Evolutionary conservation across 2,888 invertebrate species (phyloP).

Genomic region (Tiliacea aurago): DNA sequence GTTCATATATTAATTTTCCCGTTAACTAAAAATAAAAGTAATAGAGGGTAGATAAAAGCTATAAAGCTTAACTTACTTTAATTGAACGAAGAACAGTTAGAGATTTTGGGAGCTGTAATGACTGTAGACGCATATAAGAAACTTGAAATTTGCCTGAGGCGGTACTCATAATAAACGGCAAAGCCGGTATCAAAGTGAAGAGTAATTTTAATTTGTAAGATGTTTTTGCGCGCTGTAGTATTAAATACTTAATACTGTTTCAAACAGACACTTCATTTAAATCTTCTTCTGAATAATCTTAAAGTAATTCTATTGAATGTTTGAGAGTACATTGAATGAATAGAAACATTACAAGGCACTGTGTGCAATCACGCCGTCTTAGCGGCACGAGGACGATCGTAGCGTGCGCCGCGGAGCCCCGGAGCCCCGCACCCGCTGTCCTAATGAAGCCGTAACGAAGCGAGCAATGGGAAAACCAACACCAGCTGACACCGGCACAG

Average conservation of each 20-base stretch:
- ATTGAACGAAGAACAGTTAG: slow-evolving; percentile 72
- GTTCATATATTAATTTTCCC: slow-evolving; percentile 46
- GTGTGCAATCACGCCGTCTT: slow-evolving; percentile 59
- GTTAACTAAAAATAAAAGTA: slow-evolving; percentile 50
- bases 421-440: slow-evolving; percentile 69
- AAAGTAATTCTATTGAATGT: slow-evolving; percentile 13
- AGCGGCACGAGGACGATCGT: slow-evolving; percentile 46
- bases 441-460: slow-evolving; percentile 87
- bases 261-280: slow-evolving; percentile 19
- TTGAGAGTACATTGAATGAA: slow-evolving; percentile 36
- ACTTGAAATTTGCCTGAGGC: slow-evolving; percentile 64
- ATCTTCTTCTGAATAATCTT: background rate
- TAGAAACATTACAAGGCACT: slow-evolving; percentile 37
- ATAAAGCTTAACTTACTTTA: slow-evolving; percentile 70
- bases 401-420: slow-evolving; percentile 43
- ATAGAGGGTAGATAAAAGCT: slow-evolving; percentile 57
- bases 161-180: slow-evolving; percentile 40
- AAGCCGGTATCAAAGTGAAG: slow-evolving; percentile 6
- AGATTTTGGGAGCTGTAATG: slow-evolving; percentile 71
- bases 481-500: slow-evolving; percentile 77
- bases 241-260: slow-evolving; percentile 18
- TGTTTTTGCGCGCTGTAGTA: slow-evolving; percentile 18
- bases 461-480: slow-evolving; percentile 82
- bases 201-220: slow-evolving; percentile 21
- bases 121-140: slow-evolving; percentile 74